phyloP scores from a whole-genome alignment of 1,140 invertebrate genomes.

The Cotesia typhae region DNA sequence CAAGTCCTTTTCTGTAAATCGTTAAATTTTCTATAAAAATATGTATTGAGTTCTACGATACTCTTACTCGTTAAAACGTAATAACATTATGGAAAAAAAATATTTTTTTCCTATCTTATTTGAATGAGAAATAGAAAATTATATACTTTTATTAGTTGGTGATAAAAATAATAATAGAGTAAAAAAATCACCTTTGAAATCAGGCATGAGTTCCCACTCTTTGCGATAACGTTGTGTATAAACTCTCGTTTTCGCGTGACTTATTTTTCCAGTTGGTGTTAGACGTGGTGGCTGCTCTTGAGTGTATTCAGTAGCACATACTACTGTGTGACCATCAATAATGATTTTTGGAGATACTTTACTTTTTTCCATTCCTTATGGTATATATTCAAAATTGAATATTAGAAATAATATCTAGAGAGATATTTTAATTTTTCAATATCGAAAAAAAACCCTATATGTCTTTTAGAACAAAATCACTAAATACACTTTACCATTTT shows the following conservation, averaged over 20 bases:
- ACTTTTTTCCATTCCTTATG: conserved; percentile 24
- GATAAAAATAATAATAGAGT: conserved; percentile 7
- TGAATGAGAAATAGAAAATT: not conserved
- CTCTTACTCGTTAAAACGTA: too few relatives aligned
- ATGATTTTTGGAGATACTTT: conserved; percentile 26
- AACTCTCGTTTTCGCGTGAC: conserved; percentile 62
- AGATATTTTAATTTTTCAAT: too few relatives aligned
- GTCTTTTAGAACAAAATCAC: too few relatives aligned
- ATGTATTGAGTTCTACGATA: too few relatives aligned
- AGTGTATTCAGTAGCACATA: conserved; percentile 38
- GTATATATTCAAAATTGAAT: too few relatives aligned
- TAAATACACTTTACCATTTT: too few relatives aligned
- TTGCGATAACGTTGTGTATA: conserved; percentile 70
- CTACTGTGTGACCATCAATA: conserved; percentile 22
- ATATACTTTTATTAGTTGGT: not conserved
- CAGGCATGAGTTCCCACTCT: conserved; percentile 69
- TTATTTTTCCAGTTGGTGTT: conserved; percentile 64
- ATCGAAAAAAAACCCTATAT: too few relatives aligned
- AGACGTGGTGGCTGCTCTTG: conserved; percentile 40
- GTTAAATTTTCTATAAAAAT: too few relatives aligned
- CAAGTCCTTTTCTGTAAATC: too few relatives aligned
- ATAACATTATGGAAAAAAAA: not conserved
- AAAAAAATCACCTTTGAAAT: conserved; percentile 66
- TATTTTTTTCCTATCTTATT: not conserved
- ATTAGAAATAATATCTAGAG: too few relatives aligned